Conservation (phyloP, 2,888 invertebrate genomes). For the Vandiemenella viatica region DNA sequence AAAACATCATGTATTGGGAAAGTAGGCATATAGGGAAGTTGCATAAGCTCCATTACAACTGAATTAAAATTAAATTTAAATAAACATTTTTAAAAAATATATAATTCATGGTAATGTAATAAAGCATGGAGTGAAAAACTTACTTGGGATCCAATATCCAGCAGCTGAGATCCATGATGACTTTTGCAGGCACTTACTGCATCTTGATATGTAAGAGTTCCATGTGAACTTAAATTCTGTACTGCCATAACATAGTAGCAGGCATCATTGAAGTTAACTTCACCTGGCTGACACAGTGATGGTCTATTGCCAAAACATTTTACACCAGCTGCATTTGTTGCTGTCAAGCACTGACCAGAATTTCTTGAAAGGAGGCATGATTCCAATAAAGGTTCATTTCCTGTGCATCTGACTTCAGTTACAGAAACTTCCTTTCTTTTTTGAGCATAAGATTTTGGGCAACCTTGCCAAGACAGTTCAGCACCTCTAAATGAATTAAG, state of each 20-base stretch:
- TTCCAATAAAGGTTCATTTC: constrained; percentile 29
- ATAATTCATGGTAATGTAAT: no score
- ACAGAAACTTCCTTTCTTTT: constrained; percentile 25
- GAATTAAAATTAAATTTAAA: no score
- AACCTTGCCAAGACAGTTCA: constrained; percentile 32
- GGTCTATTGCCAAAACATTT: constrained; percentile 28
- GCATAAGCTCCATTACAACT: no score
- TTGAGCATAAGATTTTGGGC: constrained; percentile 21
- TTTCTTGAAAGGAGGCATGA: constrained; percentile 5
- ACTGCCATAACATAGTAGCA: constrained; percentile 30
- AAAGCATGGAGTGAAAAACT: no score
- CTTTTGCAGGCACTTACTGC: constrained; percentile 29
- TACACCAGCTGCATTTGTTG: constrained; percentile 29
- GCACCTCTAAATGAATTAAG: constrained; percentile 38
- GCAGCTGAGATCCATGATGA: constrained; percentile 29
- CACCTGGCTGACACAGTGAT: constrained; percentile 32
- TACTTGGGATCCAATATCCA: constrained; percentile 31
- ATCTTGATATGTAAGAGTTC: constrained; percentile 20
- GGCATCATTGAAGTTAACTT: constrained; percentile 31
- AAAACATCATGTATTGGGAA: no score
- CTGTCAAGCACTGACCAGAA: constrained; percentile 23
- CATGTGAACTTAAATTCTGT: neutral
- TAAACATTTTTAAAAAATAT: no score
- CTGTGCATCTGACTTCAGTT: constrained; percentile 27
- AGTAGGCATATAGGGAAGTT: no score